A percentile compares a stretch with the other conserved stretches of the same genome.
Evolutionary conservation across 1,140 invertebrate species (phyloP).

Genomic region (Carposina sasakii): DNA sequence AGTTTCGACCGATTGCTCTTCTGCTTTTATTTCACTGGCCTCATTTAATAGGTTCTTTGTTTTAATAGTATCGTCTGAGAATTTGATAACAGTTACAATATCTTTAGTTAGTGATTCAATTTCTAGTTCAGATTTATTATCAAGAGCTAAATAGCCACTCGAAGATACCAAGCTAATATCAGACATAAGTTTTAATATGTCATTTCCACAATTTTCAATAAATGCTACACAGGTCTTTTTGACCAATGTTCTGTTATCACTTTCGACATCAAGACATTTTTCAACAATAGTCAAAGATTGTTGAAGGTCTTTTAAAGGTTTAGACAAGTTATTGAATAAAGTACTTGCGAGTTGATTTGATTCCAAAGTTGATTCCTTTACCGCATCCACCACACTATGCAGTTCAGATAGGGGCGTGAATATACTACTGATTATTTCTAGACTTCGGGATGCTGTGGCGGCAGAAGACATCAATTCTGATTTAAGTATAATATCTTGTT

Average conservation of each 20-base stretch:
- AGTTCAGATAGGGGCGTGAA: constrained; percentile 78
- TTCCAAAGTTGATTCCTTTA: constrained; percentile 50
- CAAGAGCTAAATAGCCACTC: constrained; percentile 26
- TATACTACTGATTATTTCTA: constrained; percentile 77
- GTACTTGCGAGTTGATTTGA: constrained; percentile 60
- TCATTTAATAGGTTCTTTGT: constrained; percentile 66
- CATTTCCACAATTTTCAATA: constrained; percentile 72
- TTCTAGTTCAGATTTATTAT: constrained; percentile 39
- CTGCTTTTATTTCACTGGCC: constrained; percentile 68
- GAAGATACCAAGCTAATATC: constrained; percentile 31
- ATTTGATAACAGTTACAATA: constrained; percentile 67
- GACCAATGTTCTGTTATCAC: constrained; percentile 76
- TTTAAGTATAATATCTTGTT: constrained; percentile 75
- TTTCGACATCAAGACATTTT: constrained; percentile 79
- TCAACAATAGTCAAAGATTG: constrained; percentile 77
- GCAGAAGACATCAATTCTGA: constrained; percentile 76
- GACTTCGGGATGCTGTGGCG: constrained; percentile 75
- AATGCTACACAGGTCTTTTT: constrained; percentile 77
- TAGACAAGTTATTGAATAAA: constrained; percentile 73
- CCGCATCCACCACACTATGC: constrained; percentile 72
- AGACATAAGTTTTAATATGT: constrained; percentile 61
- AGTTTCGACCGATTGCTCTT: constrained; percentile 51
- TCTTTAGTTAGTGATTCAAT: constrained; percentile 64
- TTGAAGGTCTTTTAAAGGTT: constrained; percentile 76
- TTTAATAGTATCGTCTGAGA: constrained; percentile 70